These are phyloP conservation scores for Anguilla megastoma DNA, from an alignment of 2,797 vertebrate genomes.

Conservation along the genomic window DNA sequence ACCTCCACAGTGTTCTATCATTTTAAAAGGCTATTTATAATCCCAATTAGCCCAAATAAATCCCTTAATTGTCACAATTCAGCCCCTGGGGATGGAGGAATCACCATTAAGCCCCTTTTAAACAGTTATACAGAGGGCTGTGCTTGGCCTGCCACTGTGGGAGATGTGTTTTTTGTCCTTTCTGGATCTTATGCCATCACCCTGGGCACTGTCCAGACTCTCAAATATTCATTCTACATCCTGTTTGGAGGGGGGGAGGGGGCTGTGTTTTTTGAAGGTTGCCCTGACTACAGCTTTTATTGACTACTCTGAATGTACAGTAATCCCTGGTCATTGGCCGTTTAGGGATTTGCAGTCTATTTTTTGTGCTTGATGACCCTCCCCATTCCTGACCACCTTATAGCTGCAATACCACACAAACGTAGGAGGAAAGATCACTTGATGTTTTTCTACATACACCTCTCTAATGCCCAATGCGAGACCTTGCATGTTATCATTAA, in stretches of 20 bases:
- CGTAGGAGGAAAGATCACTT: neutral
- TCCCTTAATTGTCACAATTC: slow-evolving; percentile 55
- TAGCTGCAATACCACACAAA: neutral
- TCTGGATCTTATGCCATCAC: slow-evolving; percentile 64
- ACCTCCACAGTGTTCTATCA: slow-evolving; percentile 53
- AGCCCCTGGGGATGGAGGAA: slow-evolving; percentile 43
- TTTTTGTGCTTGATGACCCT: neutral
- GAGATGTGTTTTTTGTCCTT: slow-evolving; percentile 55
- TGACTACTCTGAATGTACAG: neutral
- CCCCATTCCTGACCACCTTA: neutral
- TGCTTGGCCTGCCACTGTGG: slow-evolving; percentile 45
- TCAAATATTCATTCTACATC: slow-evolving; percentile 64
- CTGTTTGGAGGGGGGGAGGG: slow-evolving; percentile 8
- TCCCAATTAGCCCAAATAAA: slow-evolving; percentile 53
- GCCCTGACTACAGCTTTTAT: neutral
- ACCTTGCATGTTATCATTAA: no score
- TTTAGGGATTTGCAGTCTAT: neutral
- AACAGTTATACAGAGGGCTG: slow-evolving; percentile 61
- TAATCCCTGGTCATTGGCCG: neutral
- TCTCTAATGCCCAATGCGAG: no score
- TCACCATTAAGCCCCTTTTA: slow-evolving; percentile 56
- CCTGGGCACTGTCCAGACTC: slow-evolving; percentile 54
- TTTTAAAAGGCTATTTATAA: slow-evolving; percentile 30
- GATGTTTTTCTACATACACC: neutral
- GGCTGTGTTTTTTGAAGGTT: slow-evolving; percentile 5